phyloP scores from a whole-genome alignment of 2,888 invertebrate species.

The Nesidiocoris tenuis region DNA sequence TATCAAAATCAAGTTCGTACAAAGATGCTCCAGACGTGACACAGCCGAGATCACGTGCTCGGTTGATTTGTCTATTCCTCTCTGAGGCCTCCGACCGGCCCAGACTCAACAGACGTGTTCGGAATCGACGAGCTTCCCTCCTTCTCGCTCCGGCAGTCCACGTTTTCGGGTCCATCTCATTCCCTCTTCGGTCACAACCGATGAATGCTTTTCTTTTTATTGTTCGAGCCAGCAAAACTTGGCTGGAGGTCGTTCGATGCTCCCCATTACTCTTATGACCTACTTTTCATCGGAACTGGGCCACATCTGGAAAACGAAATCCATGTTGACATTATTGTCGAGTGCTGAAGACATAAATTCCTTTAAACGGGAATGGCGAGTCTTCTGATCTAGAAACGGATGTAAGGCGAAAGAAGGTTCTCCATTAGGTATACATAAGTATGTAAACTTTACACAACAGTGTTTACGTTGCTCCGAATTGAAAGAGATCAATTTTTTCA shows the following conservation, averaged over 20 bases:
- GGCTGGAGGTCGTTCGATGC: not conserved
- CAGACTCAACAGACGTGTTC: constrained; percentile 33
- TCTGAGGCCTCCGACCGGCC: not conserved
- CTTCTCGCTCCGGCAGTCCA: not conserved
- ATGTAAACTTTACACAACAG: no score
- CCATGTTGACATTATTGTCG: no score
- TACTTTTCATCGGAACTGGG: no score
- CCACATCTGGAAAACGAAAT: no score
- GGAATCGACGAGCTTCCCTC: constrained; percentile 16
- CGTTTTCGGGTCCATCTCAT: not conserved
- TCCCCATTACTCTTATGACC: no score
- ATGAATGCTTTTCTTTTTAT: not conserved
- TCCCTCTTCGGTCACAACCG: not conserved
- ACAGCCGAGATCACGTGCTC: constrained; percentile 36
- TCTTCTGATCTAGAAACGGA: no score
- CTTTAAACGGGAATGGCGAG: no score
- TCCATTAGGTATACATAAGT: no score
- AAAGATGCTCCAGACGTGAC: constrained; percentile 24
- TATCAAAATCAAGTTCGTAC: not conserved
- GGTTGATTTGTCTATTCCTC: constrained; percentile 38
- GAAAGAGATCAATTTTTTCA: no score
- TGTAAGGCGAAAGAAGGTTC: no score
- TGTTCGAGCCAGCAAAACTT: not conserved
- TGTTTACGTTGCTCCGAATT: no score
- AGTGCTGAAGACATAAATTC: no score